Evolutionary conservation across 2,797 vertebrate species (phyloP).

Genomic region (Cephalopachus bancanus): DNA sequence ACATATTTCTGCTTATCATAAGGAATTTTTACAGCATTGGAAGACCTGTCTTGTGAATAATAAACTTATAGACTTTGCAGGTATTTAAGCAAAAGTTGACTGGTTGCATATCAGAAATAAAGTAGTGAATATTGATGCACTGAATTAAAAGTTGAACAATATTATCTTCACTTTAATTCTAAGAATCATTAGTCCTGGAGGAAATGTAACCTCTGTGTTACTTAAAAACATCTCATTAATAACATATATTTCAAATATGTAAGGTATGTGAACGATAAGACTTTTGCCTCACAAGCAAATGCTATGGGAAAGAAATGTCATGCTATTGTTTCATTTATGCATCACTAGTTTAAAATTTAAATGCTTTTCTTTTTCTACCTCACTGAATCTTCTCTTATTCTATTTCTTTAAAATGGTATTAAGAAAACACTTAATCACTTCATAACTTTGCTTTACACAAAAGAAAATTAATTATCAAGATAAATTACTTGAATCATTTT

Average conservation of each 20-base stretch:
- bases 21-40: not conserved
- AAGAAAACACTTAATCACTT: not conserved
- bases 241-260: not conserved
- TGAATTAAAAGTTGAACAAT: not conserved
- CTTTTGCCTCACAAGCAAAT: not conserved
- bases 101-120: not conserved
- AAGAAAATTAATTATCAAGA: not conserved
- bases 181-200: not conserved
- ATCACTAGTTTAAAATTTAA: not conserved
- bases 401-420: not conserved
- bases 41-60: not conserved
- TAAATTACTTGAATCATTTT: not conserved
- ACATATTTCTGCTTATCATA: not conserved
- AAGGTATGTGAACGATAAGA: not conserved
- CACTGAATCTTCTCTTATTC: not conserved
- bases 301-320: not conserved
- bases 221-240: not conserved
- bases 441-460: not conserved
- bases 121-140: not conserved
- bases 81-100: not conserved
- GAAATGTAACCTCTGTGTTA: not conserved
- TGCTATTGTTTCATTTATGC: not conserved
- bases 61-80: not conserved
- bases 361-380: not conserved
- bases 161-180: not conserved